These are phyloP conservation scores for Bos indicus DNA, from an alignment of 2,113 vertebrate species.

Conservation along the genomic window DNA sequence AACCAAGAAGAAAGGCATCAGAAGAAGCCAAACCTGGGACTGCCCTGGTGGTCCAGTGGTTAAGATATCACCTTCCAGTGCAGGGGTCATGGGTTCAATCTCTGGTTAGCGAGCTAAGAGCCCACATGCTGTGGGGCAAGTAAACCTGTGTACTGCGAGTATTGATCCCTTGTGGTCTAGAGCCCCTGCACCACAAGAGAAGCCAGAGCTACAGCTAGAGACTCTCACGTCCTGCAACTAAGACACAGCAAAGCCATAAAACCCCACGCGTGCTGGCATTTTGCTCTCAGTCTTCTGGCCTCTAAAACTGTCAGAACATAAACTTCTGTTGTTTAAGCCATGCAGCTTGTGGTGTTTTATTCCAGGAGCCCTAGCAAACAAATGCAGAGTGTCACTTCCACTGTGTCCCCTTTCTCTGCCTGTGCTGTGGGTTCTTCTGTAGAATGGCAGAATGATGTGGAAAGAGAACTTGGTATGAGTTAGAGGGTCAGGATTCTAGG, in stretches of 20 bases:
- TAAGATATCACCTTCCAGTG: background rate
- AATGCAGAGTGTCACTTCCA: background rate
- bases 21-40: background rate
- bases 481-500: background rate
- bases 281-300: background rate
- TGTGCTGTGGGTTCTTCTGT: background rate
- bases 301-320: background rate
- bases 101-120: background rate
- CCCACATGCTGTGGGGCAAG: background rate
- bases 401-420: background rate
- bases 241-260: background rate
- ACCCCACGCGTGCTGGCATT: background rate
- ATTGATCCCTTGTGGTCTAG: background rate
- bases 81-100: background rate
- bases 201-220: background rate
- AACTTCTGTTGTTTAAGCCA: background rate
- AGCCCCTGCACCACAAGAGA: background rate
- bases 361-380: background rate
- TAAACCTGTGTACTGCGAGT: background rate
- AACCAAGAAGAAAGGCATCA: background rate
- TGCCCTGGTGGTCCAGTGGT: background rate
- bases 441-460: background rate
- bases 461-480: background rate
- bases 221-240: rapidly evolving
- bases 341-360: background rate